phyloP scores from a whole-genome alignment of 2,797 vertebrate species.

The Merluccius polli region DNA sequence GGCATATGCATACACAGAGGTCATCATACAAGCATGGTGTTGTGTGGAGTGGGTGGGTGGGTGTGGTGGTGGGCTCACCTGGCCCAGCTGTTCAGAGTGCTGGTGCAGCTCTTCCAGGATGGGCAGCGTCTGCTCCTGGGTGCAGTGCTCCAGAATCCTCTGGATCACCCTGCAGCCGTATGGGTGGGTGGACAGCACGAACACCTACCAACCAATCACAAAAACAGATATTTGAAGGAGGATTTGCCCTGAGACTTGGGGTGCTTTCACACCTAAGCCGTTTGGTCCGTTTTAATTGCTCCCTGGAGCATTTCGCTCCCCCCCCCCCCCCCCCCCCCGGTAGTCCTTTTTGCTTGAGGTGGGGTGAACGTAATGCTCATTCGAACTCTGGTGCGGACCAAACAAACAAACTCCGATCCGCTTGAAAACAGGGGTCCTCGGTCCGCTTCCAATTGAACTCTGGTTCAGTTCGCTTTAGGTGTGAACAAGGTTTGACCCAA shows the following conservation, averaged over 20 bases:
- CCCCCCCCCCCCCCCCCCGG: too few relatives aligned
- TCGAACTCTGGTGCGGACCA: too few relatives aligned
- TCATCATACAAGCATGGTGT: neutral
- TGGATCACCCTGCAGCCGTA: constrained; percentile 98
- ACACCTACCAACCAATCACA: constrained; percentile 74
- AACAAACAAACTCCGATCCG: too few relatives aligned
- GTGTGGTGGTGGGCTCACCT: constrained; percentile 71
- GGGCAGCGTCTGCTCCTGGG: constrained; percentile 92
- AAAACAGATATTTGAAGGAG: neutral
- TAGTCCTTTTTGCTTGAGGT: too few relatives aligned
- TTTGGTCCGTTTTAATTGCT: too few relatives aligned
- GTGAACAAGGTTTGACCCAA: too few relatives aligned
- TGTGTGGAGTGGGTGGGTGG: constrained; percentile 18
- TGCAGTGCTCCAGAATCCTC: constrained; percentile 96
- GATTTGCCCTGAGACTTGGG: neutral
- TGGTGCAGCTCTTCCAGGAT: constrained; percentile 95
- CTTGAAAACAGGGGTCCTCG: too few relatives aligned
- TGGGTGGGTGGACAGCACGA: constrained; percentile 95
- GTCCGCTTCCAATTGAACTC: too few relatives aligned
- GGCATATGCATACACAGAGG: constrained; percentile 41
- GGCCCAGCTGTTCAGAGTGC: constrained; percentile 94
- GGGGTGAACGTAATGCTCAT: too few relatives aligned
- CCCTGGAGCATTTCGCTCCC: too few relatives aligned
- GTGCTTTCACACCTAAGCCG: too few relatives aligned
- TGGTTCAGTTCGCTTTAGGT: too few relatives aligned